Base-by-base conservation (phyloP, 2,113 vertebrate genomes). In the Carollia perspicillata region DNA sequence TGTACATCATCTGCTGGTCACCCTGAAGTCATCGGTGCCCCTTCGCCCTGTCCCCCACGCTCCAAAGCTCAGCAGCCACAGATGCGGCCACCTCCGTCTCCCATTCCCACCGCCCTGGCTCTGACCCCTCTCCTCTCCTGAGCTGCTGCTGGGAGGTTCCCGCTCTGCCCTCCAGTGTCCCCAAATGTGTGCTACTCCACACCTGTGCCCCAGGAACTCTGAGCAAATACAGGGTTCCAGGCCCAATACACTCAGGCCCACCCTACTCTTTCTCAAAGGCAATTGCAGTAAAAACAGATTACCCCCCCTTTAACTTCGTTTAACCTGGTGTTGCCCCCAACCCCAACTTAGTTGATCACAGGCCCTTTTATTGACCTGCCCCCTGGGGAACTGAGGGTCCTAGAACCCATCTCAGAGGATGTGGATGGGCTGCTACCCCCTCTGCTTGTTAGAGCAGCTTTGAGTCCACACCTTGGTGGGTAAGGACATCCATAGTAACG, bases 31-130 rank as follows among this genome's bases (percentile, higher is more conserved):
- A n/a, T 33, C 42, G 53, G 18, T 69, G 5, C 22, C 58, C 51
- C 44, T 65, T 3, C 14, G 5, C 8, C 28, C 18, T 8, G 1
- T 8, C 5, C 22, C 33, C n/a, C 8, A 13, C 0, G 0, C 40
- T 51, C 9, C 53, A 0, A 26, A 30, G 74, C 35, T 42, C 9
- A 4, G 78, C 49, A 60, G 55, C 18, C 49, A 8, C 11, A 16
- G 37, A 42, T 9, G 9, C 4, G 6, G 51, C 47, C 53, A 17
- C 12, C 8, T 81, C 60, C 58, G 51, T 65, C 47, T 68, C 37
- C 63, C 37, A 2, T 5, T 26, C n/a, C 18, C n/a, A 12, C 22
- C 16, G 0, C 40, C 16, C 42, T 12, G 33, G 42, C 14, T 51
- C 1, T 0, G 16, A 3, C 0, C n/a, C 40, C 7, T 10, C 33